Conservation (phyloP, 2,797 vertebrate species). For the Chromobotia macracanthus region DNA sequence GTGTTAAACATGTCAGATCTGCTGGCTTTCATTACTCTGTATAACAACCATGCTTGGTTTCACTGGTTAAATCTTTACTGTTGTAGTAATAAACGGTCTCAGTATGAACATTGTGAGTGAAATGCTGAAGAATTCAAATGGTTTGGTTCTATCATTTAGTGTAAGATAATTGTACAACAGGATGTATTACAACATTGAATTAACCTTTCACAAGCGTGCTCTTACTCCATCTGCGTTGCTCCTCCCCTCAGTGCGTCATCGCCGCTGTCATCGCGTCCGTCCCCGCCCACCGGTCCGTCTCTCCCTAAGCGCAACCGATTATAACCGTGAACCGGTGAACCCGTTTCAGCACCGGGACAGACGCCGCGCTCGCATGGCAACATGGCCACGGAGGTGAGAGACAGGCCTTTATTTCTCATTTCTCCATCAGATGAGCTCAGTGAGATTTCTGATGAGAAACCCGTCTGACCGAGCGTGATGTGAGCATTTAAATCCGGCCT, state of each 20-base stretch:
- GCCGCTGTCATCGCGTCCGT: constrained; percentile 23
- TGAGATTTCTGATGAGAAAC: background rate
- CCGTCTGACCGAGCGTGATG: background rate
- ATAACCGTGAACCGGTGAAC: constrained; percentile 62
- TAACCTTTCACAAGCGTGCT: background rate
- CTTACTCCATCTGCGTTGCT: background rate
- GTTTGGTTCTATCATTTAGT: no score
- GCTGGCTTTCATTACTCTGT: background rate
- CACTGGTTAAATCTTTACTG: constrained; percentile 22
- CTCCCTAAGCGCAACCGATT: constrained; percentile 51
- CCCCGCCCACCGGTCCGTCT: constrained; percentile 50
- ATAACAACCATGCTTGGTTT: background rate
- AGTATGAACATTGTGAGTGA: background rate
- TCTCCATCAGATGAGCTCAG: background rate
- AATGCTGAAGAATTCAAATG: no score
- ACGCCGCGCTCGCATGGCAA: constrained; percentile 75
- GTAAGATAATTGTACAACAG: no score
- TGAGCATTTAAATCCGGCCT: background rate
- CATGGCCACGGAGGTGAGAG: constrained; percentile 85
- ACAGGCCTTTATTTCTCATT: background rate
- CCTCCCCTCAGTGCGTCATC: background rate
- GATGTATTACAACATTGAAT: no score
- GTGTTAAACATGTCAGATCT: constrained; percentile 47
- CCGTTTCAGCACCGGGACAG: constrained; percentile 68
- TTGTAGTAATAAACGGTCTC: constrained; percentile 29